Evolutionary conservation across 2,797 vertebrate species (phyloP), one percentile per base, ranked within the genome.

Genomic region (Oreochromis grahami): DNA sequence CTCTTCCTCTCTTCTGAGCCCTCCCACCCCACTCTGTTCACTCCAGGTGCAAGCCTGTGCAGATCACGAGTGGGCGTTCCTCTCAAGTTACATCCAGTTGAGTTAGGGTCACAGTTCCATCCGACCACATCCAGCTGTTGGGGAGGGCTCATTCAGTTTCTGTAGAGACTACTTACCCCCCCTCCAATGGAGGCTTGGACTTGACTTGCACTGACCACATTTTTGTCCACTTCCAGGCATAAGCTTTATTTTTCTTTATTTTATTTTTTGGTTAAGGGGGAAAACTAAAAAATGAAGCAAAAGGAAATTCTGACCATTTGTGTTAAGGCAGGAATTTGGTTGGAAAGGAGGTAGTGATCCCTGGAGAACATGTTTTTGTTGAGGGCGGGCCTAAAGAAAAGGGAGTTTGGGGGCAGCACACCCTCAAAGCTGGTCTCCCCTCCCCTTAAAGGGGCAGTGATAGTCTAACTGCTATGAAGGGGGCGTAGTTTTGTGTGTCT

Each of bases 381-480:
- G 86, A 87, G 80, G 86, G 91, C 24, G 80, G 87, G 80, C 82
- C 68, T 88, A 83, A 86, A 92, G 91, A 88, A 91, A 92, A 32
- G 78, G 70, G 86, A 87, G 79, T 79, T 81, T n/a, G 80, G 88
- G 88, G 88, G 55, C 60, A 79, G 78, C 78, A 84, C 74, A 34
- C 86, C 80, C 34, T 6, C 74, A 8, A 72, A 72, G 84, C 84
- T 87, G 84, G 50, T 79, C 77, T 89, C 90, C 83, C 92, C 93
- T 87, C 91, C 93, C 86, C 89, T 92, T 91, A 86, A 91, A 93
- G 90, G 84, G 88, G 80, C 88, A 83, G 85, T 77, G 90, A 93
- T 96, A 95, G 93, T 88, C 92, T 93, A 95, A 95, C 93, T 88
- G 68, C 93, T 94, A 87, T 88, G 88, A 88, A 93, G 93, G 92